Conservation (phyloP, 1,140 invertebrate species). For the Drosophila rufa region DNA sequence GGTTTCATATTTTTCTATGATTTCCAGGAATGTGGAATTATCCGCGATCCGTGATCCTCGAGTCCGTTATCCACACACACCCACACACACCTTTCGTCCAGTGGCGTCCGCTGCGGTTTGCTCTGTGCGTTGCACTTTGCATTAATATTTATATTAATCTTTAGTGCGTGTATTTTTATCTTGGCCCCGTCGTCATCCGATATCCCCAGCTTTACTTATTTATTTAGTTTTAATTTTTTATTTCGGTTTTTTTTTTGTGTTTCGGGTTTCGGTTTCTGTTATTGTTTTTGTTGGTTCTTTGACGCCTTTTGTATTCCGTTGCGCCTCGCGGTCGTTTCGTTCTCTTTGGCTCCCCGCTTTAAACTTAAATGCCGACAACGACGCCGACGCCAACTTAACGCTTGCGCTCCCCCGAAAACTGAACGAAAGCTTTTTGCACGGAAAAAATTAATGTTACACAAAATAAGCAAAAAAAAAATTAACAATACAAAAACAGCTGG, state of each 20-base stretch:
- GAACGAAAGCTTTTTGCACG: constrained; percentile 26
- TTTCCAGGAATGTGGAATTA: neutral
- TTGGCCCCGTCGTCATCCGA: constrained; percentile 22
- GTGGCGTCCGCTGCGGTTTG: constrained; percentile 50
- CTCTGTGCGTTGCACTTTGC: constrained; percentile 32
- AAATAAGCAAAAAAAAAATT: no score
- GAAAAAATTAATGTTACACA: neutral
- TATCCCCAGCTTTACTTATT: constrained; percentile 47
- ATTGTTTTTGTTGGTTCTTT: constrained; percentile 37
- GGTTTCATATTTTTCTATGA: neutral
- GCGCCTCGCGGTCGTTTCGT: constrained; percentile 63
- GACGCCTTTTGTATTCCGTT: constrained; percentile 74
- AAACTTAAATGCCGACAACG: constrained; percentile 59
- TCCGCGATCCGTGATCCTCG: constrained; percentile 14
- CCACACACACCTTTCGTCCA: constrained; percentile 65
- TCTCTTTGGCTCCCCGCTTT: constrained; percentile 66
- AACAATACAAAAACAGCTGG: no score
- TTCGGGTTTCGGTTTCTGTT: constrained; percentile 34
- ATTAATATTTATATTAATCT: constrained; percentile 60
- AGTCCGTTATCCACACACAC: constrained; percentile 16
- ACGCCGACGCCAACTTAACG: constrained; percentile 22
- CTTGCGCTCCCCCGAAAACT: constrained; percentile 30
- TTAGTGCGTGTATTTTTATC: constrained; percentile 64
- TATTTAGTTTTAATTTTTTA: constrained; percentile 41
- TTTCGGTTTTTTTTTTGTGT: constrained; percentile 23